These are phyloP conservation scores for Charanyca ferruginea DNA, from an alignment of 2,888 invertebrate genomes.

Conservation along the genomic window DNA sequence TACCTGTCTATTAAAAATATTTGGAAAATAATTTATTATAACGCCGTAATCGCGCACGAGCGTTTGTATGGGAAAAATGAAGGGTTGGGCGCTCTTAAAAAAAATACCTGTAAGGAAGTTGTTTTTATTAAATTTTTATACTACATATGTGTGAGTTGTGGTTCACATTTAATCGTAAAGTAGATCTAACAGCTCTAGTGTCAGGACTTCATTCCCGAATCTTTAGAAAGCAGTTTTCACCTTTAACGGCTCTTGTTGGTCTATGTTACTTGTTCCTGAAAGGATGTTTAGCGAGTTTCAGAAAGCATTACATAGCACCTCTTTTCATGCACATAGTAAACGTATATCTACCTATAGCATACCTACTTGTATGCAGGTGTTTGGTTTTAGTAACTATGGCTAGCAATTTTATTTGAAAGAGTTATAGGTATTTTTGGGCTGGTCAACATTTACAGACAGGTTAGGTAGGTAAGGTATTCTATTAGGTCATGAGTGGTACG, in stretches of 20 bases:
- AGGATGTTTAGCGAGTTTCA: slow-evolving; percentile 42
- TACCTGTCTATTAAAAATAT: too few species aligned
- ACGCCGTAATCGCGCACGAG: too few species aligned
- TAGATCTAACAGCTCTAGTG: slow-evolving; percentile 14
- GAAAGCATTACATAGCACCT: slow-evolving; percentile 44
- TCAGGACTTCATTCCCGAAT: slow-evolving; percentile 10
- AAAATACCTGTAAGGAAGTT: too few species aligned
- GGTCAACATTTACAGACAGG: too few species aligned
- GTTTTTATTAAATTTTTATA: too few species aligned
- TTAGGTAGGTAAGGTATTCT: too few species aligned
- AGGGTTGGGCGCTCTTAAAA: too few species aligned
- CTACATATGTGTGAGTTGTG: background rate
- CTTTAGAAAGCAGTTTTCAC: slow-evolving; percentile 39
- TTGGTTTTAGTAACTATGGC: slow-evolving; percentile 12
- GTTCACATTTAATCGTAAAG: slow-evolving; percentile 16
- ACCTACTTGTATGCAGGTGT: slow-evolving; percentile 19
- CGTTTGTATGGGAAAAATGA: too few species aligned
- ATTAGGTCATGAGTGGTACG: too few species aligned
- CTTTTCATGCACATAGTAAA: slow-evolving; percentile 38
- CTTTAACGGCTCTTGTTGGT: slow-evolving; percentile 9
- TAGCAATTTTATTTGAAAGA: slow-evolving; percentile 8
- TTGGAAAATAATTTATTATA: too few species aligned
- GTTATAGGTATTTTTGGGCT: too few species aligned
- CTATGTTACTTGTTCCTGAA: slow-evolving; percentile 46
- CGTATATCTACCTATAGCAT: background rate